A percentile compares a stretch with the other conserved stretches of the same genome.
Conservation (phyloP, 1,140 invertebrate species). For the Aphelinus certus region DNA sequence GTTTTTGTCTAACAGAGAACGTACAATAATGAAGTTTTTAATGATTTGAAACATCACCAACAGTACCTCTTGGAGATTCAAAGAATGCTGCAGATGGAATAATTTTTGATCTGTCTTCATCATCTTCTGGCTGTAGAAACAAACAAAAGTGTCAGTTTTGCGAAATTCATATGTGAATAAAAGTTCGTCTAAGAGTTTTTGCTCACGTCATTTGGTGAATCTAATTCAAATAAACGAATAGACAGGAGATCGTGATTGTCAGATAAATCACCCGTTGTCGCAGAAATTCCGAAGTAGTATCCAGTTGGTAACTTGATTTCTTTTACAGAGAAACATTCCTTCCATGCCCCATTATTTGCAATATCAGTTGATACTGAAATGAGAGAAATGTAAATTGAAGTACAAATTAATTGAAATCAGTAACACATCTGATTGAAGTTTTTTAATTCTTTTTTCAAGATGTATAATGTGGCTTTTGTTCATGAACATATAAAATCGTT, state of each 20-base stretch:
- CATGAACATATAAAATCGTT: too few relatives aligned
- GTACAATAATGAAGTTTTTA: not conserved
- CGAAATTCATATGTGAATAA: not conserved
- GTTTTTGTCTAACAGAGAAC: too few relatives aligned
- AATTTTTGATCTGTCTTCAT: slow-evolving; percentile 78
- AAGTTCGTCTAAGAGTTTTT: not conserved
- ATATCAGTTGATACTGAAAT: slow-evolving; percentile 87
- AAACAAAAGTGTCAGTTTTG: slow-evolving; percentile 3
- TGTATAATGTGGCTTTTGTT: too few relatives aligned
- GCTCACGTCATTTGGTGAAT: slow-evolving; percentile 77
- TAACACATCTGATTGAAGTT: not conserved
- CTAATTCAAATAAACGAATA: slow-evolving; percentile 90
- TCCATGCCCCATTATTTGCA: slow-evolving; percentile 92
- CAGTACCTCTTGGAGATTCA: slow-evolving; percentile 78
- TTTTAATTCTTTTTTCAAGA: too few relatives aligned
- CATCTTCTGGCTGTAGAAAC: slow-evolving; percentile 69
- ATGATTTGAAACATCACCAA: not conserved
- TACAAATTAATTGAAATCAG: not conserved
- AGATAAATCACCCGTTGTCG: slow-evolving; percentile 95
- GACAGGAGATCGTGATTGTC: slow-evolving; percentile 97
- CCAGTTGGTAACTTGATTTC: slow-evolving; percentile 93
- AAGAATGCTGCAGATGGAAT: slow-evolving; percentile 83
- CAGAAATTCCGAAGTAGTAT: slow-evolving; percentile 94
- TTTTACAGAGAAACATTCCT: slow-evolving; percentile 90
- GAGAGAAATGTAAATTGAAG: too few relatives aligned